phyloP scores from a whole-genome alignment of 2,888 invertebrate species.

The Chouioia cunea region DNA sequence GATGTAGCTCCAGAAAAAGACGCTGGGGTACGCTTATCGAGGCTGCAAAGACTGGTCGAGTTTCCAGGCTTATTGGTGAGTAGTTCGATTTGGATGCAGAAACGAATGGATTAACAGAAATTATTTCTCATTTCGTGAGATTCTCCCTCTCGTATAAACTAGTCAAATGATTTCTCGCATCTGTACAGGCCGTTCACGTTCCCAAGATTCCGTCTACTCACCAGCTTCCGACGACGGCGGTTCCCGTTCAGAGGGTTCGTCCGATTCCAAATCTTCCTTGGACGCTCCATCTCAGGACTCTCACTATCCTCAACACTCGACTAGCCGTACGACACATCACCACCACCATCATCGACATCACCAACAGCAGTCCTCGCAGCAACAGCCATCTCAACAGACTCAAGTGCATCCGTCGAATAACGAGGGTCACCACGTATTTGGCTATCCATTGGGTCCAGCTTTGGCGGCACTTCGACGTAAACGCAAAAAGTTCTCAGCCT shows the following conservation, averaged over 20 bases:
- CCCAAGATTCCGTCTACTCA: conserved; percentile 86
- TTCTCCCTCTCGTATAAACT: too few species aligned
- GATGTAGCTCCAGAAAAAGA: conserved; percentile 74
- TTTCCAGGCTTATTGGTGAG: conserved; percentile 81
- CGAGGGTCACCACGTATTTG: conserved; percentile 63
- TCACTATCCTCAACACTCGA: conserved; percentile 55
- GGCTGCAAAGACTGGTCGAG: conserved; percentile 85
- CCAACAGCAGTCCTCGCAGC: conserved; percentile 34
- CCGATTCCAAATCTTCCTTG: conserved; percentile 79
- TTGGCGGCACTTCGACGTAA: conserved; percentile 83
- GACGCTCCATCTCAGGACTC: conserved; percentile 64
- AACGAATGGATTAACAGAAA: too few species aligned
- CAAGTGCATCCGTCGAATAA: conserved; percentile 44
- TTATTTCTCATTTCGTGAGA: too few species aligned
- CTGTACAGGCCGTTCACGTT: conserved; percentile 70
- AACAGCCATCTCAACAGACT: neutral
- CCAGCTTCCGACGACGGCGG: conserved; percentile 78
- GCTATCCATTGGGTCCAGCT: conserved; percentile 68
- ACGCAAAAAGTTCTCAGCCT: conserved; percentile 86
- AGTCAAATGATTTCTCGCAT: neutral
- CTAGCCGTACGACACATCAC: conserved; percentile 52
- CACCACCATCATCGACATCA: conserved; percentile 50
- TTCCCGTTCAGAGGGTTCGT: conserved; percentile 75
- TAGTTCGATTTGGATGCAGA: conserved; percentile 5
- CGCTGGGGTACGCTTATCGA: conserved; percentile 89